phyloP scores from a whole-genome alignment of 2,113 vertebrate species.

The Brachionichthys hirsutus region DNA sequence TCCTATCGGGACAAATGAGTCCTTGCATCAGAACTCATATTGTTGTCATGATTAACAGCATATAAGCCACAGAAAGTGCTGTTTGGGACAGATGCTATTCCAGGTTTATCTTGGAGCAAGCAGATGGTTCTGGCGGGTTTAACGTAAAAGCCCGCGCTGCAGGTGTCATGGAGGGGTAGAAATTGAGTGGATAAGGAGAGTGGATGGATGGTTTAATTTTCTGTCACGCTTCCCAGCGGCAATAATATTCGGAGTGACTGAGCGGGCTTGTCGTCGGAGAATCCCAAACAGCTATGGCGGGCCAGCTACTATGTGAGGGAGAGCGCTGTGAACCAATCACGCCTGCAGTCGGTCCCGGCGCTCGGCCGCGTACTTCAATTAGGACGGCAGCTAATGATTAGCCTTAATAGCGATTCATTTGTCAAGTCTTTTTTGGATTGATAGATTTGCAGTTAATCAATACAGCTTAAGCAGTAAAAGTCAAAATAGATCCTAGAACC shows the following conservation, averaged over 20 bases:
- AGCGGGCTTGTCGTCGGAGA: conserved; percentile 16
- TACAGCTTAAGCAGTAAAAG: no score
- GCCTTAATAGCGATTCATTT: not conserved
- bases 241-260: conserved; percentile 18
- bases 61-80: not conserved
- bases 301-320: not conserved
- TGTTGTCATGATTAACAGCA: not conserved
- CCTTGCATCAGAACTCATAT: not conserved
- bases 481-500: no score
- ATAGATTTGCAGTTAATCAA: no score
- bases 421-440: no score
- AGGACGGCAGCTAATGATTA: not conserved
- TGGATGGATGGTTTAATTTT: conserved; percentile 15
- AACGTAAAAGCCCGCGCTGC: not conserved
- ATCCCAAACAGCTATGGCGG: conserved; percentile 8
- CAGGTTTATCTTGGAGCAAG: conserved; percentile 34
- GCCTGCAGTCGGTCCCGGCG: not conserved
- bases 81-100: conserved; percentile 27
- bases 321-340: conserved; percentile 2
- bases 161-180: conserved; percentile 11
- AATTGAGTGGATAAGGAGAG: conserved; percentile 12
- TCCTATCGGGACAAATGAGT: no score
- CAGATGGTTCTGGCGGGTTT: conserved; percentile 27
- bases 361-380: not conserved
- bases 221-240: conserved; percentile 1